Base-by-base conservation (phyloP, 2,113 vertebrate genomes). In the Triplophysa tibetana region DNA sequence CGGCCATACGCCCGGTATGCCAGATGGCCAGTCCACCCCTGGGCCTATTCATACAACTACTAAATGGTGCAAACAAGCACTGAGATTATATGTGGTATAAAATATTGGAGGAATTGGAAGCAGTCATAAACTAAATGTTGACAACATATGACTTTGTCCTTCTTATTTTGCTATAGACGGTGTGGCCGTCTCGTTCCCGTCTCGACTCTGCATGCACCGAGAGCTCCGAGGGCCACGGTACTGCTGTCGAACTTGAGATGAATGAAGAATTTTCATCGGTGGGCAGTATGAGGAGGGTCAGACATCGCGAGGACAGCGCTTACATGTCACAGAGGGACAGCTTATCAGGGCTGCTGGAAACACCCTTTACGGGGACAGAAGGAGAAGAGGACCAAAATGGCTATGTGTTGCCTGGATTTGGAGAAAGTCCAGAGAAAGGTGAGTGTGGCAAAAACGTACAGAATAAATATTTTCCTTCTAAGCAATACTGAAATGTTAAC, bases 261-360 rank as follows among this genome's bases (percentile, higher is more conserved):
- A 88, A 85, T 0, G 96, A 96, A 77, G 94, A 93, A 48, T 85
- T 89, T 19, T 90, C 92, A 0, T 82, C 90, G 79, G 70, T 87
- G 0, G 91, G 89, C 7, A 94, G 93, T 70, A 87, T 91, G 7
- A 93, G 92, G 81, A 92, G 92, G 78, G 88, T 86, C 1, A 90
- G 92, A 38, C 92, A 93, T 2, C 91, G 95, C 0, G 92, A 95
- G 60, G 96, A 97, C 88, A 97, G 95, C 1, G 96, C 96, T 16
- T 97, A 97, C 82, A 87, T 95, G 61, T 96, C 95, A 0, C 92
- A 93, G 85, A 88, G 90, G 70, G 95, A 94, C 83, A 98, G 95
- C 88, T 82, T 95, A 79, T 94, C 93, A 0, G 90, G 91, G 0
- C 93, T 86, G 3, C 88, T 77, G 4, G 82, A 86, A 64, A 79